phyloP scores from a whole-genome alignment of 2,888 invertebrate species.

The Mantis religiosa region DNA sequence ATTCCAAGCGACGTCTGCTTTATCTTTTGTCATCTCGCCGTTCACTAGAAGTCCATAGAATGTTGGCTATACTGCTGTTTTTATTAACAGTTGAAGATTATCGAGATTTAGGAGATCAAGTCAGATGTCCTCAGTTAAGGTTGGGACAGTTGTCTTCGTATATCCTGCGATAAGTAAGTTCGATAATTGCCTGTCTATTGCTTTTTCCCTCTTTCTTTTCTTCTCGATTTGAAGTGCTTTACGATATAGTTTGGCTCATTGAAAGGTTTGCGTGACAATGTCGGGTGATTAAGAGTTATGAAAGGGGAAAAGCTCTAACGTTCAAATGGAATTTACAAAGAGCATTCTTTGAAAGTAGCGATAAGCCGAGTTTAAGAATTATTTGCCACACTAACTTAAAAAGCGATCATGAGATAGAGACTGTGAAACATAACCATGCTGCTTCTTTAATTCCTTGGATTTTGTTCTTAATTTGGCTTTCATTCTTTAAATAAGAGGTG shows the following conservation, averaged over 20 bases:
- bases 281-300: neutral
- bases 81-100: neutral
- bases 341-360: neutral
- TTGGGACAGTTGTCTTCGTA: neutral
- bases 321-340: neutral
- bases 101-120: neutral
- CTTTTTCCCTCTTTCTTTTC: neutral
- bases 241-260: neutral
- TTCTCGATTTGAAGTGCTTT: neutral
- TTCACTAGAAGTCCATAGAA: neutral
- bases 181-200: neutral
- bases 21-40: neutral
- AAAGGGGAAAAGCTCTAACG: neutral
- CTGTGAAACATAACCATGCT: neutral
- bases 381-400: neutral
- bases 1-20: neutral
- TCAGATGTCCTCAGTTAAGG: neutral
- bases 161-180: neutral
- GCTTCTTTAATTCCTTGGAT: too few species aligned
- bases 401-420: neutral
- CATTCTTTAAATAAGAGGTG: too few species aligned
- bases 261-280: neutral
- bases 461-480: too few species aligned
- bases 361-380: neutral
- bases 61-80: neutral